phyloP scores from a whole-genome alignment of 2,797 vertebrate species.

The Crocidura indochinensis region DNA sequence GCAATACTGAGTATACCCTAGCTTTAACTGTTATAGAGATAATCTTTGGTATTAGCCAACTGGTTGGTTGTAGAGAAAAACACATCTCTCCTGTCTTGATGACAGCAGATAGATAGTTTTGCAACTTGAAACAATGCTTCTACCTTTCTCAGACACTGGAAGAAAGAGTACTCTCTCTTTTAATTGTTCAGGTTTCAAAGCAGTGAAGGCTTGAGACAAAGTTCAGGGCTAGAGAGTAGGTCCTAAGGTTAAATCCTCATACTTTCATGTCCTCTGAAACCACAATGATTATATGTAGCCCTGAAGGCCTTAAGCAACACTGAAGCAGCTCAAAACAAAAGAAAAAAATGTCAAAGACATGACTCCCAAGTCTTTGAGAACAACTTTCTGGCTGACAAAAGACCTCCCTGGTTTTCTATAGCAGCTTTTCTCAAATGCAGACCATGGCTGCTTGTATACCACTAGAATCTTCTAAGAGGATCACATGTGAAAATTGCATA shows the following conservation, averaged over 20 bases:
- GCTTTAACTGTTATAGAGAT: background rate
- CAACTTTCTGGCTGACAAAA: conserved; percentile 20
- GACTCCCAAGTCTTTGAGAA: conserved; percentile 39
- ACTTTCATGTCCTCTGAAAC: background rate
- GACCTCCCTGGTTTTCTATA: background rate
- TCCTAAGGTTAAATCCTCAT: too few relatives aligned
- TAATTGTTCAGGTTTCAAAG: background rate
- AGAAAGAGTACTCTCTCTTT: background rate
- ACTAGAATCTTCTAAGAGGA: too few relatives aligned
- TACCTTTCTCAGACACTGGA: background rate
- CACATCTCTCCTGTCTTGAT: background rate
- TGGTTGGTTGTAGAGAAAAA: conserved; percentile 20
- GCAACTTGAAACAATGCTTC: background rate
- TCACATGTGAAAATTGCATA: too few relatives aligned
- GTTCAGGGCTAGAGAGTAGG: too few relatives aligned
- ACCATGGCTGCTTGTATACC: too few relatives aligned
- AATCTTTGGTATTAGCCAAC: background rate
- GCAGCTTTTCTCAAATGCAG: too few relatives aligned
- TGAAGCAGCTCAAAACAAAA: too few relatives aligned
- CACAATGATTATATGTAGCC: background rate
- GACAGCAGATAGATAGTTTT: conserved; percentile 27
- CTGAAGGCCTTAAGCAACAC: too few relatives aligned
- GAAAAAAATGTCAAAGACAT: background rate
- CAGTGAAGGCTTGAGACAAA: too few relatives aligned
- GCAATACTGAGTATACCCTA: background rate